Base-by-base conservation (phyloP, 2,888 invertebrate species). In the Leptura quadrifasciata region DNA sequence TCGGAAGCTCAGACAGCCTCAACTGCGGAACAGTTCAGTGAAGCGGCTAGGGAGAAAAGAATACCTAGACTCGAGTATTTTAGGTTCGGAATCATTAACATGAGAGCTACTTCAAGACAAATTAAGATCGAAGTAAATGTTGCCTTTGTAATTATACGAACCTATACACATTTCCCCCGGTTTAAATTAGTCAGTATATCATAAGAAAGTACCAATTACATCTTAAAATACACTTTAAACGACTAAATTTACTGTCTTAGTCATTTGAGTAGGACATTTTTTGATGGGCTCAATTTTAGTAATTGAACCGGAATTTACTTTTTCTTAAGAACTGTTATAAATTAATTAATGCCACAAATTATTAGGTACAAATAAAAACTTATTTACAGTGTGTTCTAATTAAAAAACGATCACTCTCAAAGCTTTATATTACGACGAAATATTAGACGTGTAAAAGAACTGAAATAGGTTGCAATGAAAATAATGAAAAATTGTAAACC, bases 1-100 rank as follows among this genome's bases (percentile, higher is more conserved):
- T 85, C 86, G 86, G 86, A 86, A 85, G 85, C 86, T 86, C 80
- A 70, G 78, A 78, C 81, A 80, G 73, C 79, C 72, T 67, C 71
- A 67, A 77, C 72, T 78, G 73, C 80, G 74, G 74, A 75, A 77
- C 77, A 61, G 58, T 21, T 57, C 69, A n/a, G 47, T 27, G 60
- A 18, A 18, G 61, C 61, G 27, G 61, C 15, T 17, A 70, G 24
- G 17, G 27, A 35, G 35, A 74, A 70, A 64, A 61, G 54, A 54
- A 69, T 63, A 70, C 60, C 69, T 39, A 63, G 68, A 76, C 74
- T 55, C 73, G 70, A 60, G 74, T 79, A 76, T 80, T 82, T 82
- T 76, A 71, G 76, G 79, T 76, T 60, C 79, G 78, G 78, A 81
- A 78, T 75, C 80, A 80, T 82, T 79, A 80, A 78, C 76, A 65